A percentile compares a stretch with the other conserved stretches of the same genome.
phyloP scores from a whole-genome alignment of 2,113 vertebrate species.

The Pholis gunnellus region DNA sequence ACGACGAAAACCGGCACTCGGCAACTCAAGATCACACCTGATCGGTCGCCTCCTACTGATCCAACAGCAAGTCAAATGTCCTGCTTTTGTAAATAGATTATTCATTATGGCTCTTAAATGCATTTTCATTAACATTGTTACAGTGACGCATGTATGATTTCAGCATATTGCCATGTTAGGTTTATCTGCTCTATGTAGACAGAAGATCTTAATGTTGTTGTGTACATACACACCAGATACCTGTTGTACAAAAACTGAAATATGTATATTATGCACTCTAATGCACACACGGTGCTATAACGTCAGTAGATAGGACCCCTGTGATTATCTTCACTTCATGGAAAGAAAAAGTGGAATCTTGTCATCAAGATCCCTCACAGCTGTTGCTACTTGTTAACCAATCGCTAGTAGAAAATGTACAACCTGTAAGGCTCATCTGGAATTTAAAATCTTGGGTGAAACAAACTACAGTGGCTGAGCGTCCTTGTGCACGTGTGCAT shows the following conservation, averaged over 20 bases:
- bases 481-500: neutral
- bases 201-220: conserved; percentile 20
- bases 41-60: neutral
- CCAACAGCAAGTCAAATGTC: neutral
- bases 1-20: conserved; percentile 45
- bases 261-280: neutral
- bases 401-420: neutral
- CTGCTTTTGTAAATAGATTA: neutral
- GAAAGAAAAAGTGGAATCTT: neutral
- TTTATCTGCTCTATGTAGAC: too few species aligned
- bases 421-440: neutral
- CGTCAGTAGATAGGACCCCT: neutral
- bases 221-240: neutral
- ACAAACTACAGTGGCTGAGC: neutral
- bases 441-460: neutral
- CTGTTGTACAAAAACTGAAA: neutral
- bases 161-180: neutral
- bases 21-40: conserved; percentile 16
- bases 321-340: neutral
- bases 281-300: neutral
- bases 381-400: neutral
- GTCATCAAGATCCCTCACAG: neutral
- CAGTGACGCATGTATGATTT: neutral
- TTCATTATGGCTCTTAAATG: too few species aligned
- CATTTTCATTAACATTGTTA: neutral